Evolutionary conservation across 2,113 vertebrate genomes (phyloP).

Genomic region (Passer montanus): DNA sequence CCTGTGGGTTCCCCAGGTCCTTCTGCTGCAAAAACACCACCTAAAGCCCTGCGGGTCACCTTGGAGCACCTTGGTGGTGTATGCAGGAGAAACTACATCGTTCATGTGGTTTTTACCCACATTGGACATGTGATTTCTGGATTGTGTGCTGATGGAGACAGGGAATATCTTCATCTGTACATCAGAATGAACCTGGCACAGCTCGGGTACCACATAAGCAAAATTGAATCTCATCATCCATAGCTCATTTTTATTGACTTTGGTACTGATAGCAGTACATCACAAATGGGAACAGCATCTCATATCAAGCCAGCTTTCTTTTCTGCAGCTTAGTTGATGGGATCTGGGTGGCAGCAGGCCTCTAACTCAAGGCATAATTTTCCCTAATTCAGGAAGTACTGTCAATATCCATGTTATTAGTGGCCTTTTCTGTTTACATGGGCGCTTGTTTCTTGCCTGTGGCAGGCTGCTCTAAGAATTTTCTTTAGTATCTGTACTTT

Average conservation of each 20-base stretch:
- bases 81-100: background rate
- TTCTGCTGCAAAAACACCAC: background rate
- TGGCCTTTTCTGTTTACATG: background rate
- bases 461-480: background rate
- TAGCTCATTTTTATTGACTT: conserved; percentile 43
- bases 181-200: background rate
- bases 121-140: background rate
- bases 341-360: background rate
- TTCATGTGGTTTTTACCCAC: background rate
- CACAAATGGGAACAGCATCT: background rate
- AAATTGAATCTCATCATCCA: conserved; percentile 18
- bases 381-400: background rate
- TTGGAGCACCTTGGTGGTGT: accelerated
- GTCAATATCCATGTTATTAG: background rate
- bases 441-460: background rate
- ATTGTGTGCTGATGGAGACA: background rate
- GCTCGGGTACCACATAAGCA: background rate
- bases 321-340: background rate
- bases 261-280: background rate
- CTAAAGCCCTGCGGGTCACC: background rate
- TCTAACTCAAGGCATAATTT: background rate
- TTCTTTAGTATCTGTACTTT: background rate
- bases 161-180: background rate
- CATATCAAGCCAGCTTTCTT: background rate
- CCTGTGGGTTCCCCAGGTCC: background rate